A percentile compares a stretch with the other conserved stretches of the same genome.
Conservation (phyloP, 2,113 vertebrate genomes). For the Poeciliopsis retropinna region DNA sequence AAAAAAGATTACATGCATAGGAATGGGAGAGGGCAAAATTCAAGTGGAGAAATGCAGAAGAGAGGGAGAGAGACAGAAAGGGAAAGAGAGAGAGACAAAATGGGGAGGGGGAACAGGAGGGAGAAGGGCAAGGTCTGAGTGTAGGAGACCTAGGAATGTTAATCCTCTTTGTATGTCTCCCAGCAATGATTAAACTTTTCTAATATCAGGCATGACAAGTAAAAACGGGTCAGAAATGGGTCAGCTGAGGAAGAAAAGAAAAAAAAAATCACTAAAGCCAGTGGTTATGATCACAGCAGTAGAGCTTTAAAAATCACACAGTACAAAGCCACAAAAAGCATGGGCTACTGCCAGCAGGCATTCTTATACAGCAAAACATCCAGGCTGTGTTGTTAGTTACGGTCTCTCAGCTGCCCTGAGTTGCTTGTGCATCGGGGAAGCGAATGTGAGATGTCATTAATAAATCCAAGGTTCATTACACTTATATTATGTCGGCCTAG, state of each 20-base stretch:
- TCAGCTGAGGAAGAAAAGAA: slow-evolving; percentile 62
- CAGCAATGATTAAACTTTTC: slow-evolving; percentile 80
- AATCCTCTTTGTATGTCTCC: slow-evolving; percentile 80
- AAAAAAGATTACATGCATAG: background rate
- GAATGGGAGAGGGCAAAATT: background rate
- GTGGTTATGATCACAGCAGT: slow-evolving; percentile 38
- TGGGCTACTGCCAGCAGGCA: slow-evolving; percentile 11
- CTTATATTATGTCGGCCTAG: background rate
- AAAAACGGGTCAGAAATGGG: slow-evolving; percentile 67
- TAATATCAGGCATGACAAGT: slow-evolving; percentile 76
- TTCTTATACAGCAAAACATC: slow-evolving; percentile 14
- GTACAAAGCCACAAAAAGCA: slow-evolving; percentile 47
- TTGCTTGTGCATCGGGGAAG: slow-evolving; percentile 5
- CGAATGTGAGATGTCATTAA: slow-evolving; percentile 11
- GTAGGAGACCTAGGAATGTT: slow-evolving; percentile 78
- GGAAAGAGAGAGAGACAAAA: slow-evolving; percentile 33
- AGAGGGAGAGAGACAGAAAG: slow-evolving; percentile 28
- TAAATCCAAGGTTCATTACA: slow-evolving; percentile 9
- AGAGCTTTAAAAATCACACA: slow-evolving; percentile 42
- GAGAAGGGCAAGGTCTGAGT: slow-evolving; percentile 67
- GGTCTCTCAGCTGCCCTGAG: slow-evolving; percentile 7
- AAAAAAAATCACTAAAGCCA: slow-evolving; percentile 47
- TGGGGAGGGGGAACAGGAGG: slow-evolving; percentile 45
- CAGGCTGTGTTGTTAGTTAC: slow-evolving; percentile 26
- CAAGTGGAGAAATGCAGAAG: slow-evolving; percentile 13